A percentile compares a stretch with the other conserved stretches of the same genome.
Conservation (phyloP, 2,113 vertebrate species). For the Sapajus apella region DNA sequence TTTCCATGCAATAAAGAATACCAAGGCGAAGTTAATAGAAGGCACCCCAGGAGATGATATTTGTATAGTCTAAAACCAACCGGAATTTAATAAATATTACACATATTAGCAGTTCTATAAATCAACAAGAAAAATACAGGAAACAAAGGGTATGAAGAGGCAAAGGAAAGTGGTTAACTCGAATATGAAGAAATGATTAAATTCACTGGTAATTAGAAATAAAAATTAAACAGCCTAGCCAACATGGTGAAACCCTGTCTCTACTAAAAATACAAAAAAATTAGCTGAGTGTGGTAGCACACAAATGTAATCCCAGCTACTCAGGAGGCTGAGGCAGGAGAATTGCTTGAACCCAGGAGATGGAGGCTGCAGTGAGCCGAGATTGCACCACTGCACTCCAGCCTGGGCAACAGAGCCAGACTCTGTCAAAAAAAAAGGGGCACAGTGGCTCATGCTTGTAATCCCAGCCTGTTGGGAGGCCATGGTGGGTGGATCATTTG, state of each 20-base stretch:
- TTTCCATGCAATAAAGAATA: neutral
- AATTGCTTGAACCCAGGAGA: too few relatives aligned
- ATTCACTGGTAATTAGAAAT: slow-evolving; percentile 18
- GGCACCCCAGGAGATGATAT: neutral
- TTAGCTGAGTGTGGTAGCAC: too few relatives aligned
- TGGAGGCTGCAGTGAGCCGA: too few relatives aligned
- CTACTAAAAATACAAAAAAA: too few relatives aligned
- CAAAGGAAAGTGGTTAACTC: slow-evolving; percentile 28
- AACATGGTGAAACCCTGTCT: too few relatives aligned
- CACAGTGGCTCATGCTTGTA: too few relatives aligned
- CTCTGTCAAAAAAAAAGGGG: neutral
- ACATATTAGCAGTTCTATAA: neutral
- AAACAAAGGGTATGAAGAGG: neutral
- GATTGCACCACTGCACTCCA: too few relatives aligned
- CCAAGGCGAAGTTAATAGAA: neutral
- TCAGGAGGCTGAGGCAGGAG: too few relatives aligned
- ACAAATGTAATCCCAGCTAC: too few relatives aligned
- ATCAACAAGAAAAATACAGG: neutral
- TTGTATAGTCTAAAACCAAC: neutral
- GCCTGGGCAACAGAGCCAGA: too few relatives aligned
- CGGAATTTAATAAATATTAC: neutral
- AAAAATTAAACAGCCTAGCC: neutral
- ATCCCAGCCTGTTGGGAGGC: too few relatives aligned
- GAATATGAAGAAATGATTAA: slow-evolving; percentile 39
- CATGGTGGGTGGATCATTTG: too few relatives aligned